These are phyloP conservation scores for Carlito syrichta DNA, from an alignment of 2,113 vertebrate genomes.

Conservation along the genomic window DNA sequence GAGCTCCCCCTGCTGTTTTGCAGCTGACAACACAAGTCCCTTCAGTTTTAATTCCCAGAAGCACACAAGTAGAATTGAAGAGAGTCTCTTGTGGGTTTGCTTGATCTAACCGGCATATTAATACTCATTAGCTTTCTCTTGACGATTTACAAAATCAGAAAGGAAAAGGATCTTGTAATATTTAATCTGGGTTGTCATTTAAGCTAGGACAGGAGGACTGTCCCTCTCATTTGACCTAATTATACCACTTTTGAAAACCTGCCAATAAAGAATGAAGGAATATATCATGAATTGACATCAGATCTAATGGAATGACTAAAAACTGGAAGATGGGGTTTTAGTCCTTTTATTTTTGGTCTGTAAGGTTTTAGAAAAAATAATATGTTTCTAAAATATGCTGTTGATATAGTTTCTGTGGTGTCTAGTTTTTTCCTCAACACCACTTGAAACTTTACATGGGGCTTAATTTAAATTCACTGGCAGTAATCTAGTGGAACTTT, in stretches of 20 bases:
- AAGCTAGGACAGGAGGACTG: not conserved
- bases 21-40: not conserved
- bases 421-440: not conserved
- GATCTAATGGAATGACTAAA: not conserved
- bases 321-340: not conserved
- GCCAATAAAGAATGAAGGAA: not conserved
- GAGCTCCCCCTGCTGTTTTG: constrained; percentile 71
- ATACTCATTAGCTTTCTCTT: not conserved
- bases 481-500: not conserved
- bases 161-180: not conserved
- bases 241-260: not conserved
- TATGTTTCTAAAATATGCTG: not conserved
- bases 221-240: not conserved
- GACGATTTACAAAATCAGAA: not conserved
- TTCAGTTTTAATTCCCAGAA: not conserved
- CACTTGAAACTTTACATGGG: not conserved
- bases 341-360: not conserved
- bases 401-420: not conserved
- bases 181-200: not conserved
- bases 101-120: not conserved
- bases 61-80: not conserved
- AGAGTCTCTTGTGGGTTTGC: not conserved
- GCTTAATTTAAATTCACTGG: not conserved
- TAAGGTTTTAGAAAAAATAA: not conserved
- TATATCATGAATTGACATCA: not conserved